phyloP scores from a whole-genome alignment of 2,113 vertebrate genomes.

The Myocastor coypus region DNA sequence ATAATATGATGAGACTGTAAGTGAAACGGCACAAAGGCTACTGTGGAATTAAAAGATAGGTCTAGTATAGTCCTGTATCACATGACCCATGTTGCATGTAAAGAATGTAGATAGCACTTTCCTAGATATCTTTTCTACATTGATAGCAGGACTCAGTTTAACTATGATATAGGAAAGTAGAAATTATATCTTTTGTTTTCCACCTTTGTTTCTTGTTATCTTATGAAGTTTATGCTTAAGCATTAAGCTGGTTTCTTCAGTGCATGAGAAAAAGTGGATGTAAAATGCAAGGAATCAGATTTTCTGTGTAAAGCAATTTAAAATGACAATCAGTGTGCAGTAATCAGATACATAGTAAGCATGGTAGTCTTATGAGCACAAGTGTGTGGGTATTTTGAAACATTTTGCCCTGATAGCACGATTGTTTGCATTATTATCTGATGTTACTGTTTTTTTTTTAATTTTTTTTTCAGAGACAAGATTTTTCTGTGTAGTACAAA shows the following conservation, averaged over 20 bases:
- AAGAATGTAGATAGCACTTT: constrained; percentile 79
- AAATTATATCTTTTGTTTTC: constrained; percentile 78
- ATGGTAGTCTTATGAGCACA: constrained; percentile 96
- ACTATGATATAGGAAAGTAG: constrained; percentile 77
- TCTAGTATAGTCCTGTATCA: constrained; percentile 71
- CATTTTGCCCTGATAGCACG: constrained; percentile 99
- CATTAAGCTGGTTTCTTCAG: constrained; percentile 78
- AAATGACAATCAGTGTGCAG: constrained; percentile 88
- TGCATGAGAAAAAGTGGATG: constrained; percentile 80
- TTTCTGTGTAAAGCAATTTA: constrained; percentile 81
- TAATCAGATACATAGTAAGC: constrained; percentile 99
- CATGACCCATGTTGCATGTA: constrained; percentile 75
- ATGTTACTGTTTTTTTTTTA: no score
- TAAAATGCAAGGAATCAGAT: constrained; percentile 79
- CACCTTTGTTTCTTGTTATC: constrained; percentile 69
- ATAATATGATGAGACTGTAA: constrained; percentile 75
- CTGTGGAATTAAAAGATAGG: constrained; percentile 64
- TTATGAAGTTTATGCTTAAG: constrained; percentile 66
- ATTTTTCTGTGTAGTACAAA: background rate
- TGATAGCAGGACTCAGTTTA: constrained; percentile 70
- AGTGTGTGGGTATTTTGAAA: constrained; percentile 93
- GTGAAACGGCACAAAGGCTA: constrained; percentile 82
- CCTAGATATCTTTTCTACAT: constrained; percentile 75
- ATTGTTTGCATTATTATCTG: constrained; percentile 63
- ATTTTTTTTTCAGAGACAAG: background rate